A percentile compares a stretch with the other conserved stretches of the same genome.
phyloP scores from a whole-genome alignment of 2,888 invertebrate species.

The Caenorhabditis imperialis region DNA sequence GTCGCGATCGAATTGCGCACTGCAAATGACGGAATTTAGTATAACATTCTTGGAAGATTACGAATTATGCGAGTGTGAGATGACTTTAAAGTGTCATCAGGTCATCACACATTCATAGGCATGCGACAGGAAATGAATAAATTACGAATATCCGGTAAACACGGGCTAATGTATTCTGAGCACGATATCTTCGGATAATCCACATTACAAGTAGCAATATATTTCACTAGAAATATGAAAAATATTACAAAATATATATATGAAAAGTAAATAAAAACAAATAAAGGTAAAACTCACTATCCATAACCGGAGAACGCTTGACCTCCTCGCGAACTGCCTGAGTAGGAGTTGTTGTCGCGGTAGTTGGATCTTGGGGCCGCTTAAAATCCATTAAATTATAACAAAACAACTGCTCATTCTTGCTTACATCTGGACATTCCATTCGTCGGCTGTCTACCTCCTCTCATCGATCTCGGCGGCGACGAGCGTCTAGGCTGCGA shows the following conservation, averaged over 20 bases:
- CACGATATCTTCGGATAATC: too few species aligned
- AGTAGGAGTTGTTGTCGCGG: not conserved
- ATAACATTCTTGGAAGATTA: too few species aligned
- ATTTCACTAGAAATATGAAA: too few species aligned
- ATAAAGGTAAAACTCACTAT: constrained; percentile 27
- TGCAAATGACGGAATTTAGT: constrained; percentile 21
- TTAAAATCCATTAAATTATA: not conserved
- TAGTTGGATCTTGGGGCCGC: not conserved
- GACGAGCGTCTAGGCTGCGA: constrained; percentile 4
- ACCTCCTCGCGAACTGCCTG: not conserved
- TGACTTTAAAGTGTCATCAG: too few species aligned
- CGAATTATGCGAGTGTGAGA: too few species aligned
- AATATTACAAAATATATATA: too few species aligned
- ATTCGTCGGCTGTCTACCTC: constrained; percentile 10
- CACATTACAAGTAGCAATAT: too few species aligned
- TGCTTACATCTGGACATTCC: constrained; percentile 15
- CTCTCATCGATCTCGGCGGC: constrained; percentile 16
- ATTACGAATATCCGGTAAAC: constrained; percentile 20
- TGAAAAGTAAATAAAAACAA: too few species aligned
- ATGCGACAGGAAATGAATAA: constrained; percentile 33
- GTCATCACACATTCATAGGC: too few species aligned
- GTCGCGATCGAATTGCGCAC: constrained; percentile 25
- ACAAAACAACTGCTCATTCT: constrained; percentile 2
- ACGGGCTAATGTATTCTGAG: constrained; percentile 18
- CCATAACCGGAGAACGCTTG: constrained; percentile 33